A percentile compares a stretch with the other conserved stretches of the same genome.
These are phyloP conservation scores for Epiblema foenella DNA, from an alignment of 2,888 invertebrate genomes.

Conservation along the genomic window DNA sequence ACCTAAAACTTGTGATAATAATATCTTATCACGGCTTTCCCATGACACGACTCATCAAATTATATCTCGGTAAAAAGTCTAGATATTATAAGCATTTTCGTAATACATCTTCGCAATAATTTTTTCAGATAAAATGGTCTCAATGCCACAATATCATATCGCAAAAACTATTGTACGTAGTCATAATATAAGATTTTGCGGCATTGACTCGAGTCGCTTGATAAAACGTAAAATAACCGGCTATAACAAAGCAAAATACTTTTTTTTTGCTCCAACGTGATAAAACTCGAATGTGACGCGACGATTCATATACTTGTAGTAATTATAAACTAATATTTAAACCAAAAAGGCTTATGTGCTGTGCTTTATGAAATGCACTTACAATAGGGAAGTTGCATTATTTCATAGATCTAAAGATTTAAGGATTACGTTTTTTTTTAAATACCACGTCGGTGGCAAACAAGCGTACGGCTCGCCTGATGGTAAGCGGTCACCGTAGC, in stretches of 20 bases:
- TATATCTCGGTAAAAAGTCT: too few relatives aligned
- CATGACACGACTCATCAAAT: too few relatives aligned
- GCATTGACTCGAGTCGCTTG: conserved; percentile 16
- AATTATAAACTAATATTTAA: not conserved
- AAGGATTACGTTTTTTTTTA: too few relatives aligned
- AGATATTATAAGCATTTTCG: not conserved
- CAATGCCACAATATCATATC: conserved; percentile 1
- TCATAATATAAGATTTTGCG: conserved; percentile 1
- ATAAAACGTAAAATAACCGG: conserved; percentile 15
- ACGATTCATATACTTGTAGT: conserved; percentile 5
- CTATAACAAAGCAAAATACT: conserved; percentile 3
- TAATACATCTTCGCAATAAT: not conserved
- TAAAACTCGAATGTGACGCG: conserved; percentile 28
- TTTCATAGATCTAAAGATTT: too few relatives aligned
- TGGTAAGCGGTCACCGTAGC: too few relatives aligned
- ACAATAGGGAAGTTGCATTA: too few relatives aligned
- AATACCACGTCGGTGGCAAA: too few relatives aligned
- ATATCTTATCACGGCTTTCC: too few relatives aligned
- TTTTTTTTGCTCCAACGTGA: conserved; percentile 20
- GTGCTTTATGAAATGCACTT: not conserved
- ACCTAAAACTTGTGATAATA: too few relatives aligned
- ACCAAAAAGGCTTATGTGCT: not conserved
- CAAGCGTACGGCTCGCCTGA: too few relatives aligned
- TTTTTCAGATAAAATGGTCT: not conserved
- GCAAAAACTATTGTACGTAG: not conserved